Conservation (phyloP, 1,140 invertebrate species). For the Ganaspis sp. region DNA sequence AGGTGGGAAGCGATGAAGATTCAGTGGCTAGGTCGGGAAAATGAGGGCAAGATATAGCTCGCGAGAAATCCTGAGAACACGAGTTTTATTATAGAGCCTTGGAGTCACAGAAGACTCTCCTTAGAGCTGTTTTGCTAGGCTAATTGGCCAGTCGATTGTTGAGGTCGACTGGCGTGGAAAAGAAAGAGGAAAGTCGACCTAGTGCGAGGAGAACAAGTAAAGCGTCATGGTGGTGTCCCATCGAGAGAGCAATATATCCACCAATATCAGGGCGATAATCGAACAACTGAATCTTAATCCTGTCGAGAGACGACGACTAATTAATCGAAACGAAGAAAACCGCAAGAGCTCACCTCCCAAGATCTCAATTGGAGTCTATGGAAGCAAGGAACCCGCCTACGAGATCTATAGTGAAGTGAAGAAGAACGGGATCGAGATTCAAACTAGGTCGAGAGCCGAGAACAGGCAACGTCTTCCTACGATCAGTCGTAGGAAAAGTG, state of each 20-base stretch:
- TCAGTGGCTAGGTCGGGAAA: slow-evolving; percentile 50
- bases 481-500: slow-evolving; percentile 18
- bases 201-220: slow-evolving; percentile 36
- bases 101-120: not conserved
- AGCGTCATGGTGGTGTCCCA: slow-evolving; percentile 70
- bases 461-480: slow-evolving; percentile 25
- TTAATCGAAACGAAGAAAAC: slow-evolving; percentile 55
- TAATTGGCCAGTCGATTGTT: slow-evolving; percentile 5
- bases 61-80: slow-evolving; percentile 64
- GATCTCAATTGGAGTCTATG: slow-evolving; percentile 73
- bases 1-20: slow-evolving; percentile 67
- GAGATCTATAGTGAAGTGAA: slow-evolving; percentile 49
- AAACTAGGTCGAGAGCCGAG: slow-evolving; percentile 25
- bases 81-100: slow-evolving; percentile 22
- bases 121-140: slow-evolving; percentile 4
- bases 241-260: slow-evolving; percentile 69
- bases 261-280: slow-evolving; percentile 74
- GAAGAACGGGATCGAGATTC: slow-evolving; percentile 36
- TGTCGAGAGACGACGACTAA: slow-evolving; percentile 62
- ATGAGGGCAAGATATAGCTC: slow-evolving; percentile 55
- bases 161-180: not conserved
- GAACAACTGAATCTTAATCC: slow-evolving; percentile 73
- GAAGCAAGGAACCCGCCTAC: slow-evolving; percentile 56
- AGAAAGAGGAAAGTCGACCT: not conserved
- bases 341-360: slow-evolving; percentile 54